Conservation (phyloP, 2,797 vertebrate species). For the Rhincodon typus region DNA sequence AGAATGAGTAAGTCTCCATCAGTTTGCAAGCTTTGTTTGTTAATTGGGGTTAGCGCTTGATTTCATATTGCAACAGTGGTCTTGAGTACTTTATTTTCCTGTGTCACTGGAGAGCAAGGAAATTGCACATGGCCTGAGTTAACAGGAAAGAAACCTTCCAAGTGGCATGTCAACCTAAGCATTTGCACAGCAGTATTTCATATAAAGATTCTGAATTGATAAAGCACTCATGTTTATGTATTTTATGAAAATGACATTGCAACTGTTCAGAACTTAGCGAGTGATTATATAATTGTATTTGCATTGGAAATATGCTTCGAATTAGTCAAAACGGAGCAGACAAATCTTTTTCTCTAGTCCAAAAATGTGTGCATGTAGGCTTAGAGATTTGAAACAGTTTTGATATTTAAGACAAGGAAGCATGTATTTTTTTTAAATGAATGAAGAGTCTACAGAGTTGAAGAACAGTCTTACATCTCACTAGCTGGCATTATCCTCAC, state of each 20-base stretch:
- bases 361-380: background rate
- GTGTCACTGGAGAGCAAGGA: background rate
- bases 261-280: background rate
- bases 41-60: background rate
- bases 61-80: too few species aligned
- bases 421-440: too few species aligned
- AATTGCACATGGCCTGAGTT: too few species aligned
- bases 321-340: background rate
- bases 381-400: background rate
- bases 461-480: background rate
- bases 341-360: background rate
- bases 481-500: background rate
- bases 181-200: background rate
- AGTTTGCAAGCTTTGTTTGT: background rate
- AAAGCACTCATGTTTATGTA: too few species aligned
- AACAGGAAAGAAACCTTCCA: background rate
- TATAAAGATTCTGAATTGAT: background rate
- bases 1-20: background rate
- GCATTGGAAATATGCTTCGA: background rate
- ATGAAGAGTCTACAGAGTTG: background rate
- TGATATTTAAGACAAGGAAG: background rate
- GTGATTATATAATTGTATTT: background rate
- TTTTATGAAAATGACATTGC: conserved; percentile 16
- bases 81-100: background rate
- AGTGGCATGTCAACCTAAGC: background rate